phyloP scores from a whole-genome alignment of 1,140 invertebrate species.

The Sinella curviseta region DNA sequence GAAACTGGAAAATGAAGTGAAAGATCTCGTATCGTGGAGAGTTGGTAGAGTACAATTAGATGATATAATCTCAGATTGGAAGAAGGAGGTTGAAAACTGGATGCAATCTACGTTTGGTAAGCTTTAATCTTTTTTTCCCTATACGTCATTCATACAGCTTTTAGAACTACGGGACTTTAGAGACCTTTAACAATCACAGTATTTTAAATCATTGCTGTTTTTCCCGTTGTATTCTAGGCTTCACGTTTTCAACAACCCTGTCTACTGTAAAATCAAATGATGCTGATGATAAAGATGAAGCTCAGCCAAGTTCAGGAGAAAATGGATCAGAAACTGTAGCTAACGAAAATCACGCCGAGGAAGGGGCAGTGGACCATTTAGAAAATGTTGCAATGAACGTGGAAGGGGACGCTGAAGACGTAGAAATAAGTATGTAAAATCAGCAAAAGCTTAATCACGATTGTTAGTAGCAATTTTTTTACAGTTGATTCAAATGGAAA shows the following conservation, averaged over 20 bases:
- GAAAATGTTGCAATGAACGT: not conserved
- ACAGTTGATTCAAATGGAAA: not conserved
- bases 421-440: conserved; percentile 5
- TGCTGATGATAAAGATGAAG: no score
- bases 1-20: not conserved
- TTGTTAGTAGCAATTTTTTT: not conserved
- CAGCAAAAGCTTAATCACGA: not conserved
- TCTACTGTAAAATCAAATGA: no score
- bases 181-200: no score
- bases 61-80: not conserved
- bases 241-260: no score
- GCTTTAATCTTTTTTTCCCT: not conserved
- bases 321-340: not conserved
- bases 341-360: not conserved
- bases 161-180: not conserved
- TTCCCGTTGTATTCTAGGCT: not conserved
- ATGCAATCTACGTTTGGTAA: not conserved
- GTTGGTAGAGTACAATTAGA: not conserved
- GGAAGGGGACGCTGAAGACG: not conserved
- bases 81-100: not conserved
- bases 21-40: not conserved
- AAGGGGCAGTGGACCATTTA: not conserved
- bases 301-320: not conserved
- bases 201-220: not conserved
- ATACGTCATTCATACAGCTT: not conserved